These are phyloP conservation scores for Neotoma lepida DNA, from an alignment of 2,113 vertebrate genomes.

Conservation along the genomic window DNA sequence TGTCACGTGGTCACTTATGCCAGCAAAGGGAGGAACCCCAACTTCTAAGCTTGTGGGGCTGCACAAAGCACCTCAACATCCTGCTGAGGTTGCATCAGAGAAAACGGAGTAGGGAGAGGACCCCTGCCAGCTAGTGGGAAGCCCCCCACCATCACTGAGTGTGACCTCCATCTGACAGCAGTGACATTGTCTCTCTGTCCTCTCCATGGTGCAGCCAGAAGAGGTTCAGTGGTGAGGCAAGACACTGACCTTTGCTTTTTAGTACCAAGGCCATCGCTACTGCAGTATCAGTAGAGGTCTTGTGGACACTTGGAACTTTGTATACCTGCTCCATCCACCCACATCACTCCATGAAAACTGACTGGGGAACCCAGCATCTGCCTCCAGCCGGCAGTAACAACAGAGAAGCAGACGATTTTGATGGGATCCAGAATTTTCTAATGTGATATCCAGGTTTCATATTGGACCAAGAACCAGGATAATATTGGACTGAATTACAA, in stretches of 20 bases:
- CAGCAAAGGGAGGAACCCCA: not conserved
- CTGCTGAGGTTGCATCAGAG: not conserved
- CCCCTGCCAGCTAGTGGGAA: not conserved
- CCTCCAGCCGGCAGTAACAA: not conserved
- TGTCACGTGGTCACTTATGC: not conserved
- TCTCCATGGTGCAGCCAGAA: not conserved
- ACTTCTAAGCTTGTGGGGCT: not conserved
- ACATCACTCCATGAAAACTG: not conserved
- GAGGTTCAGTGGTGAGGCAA: not conserved
- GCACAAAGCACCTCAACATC: not conserved
- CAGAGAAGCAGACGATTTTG: not conserved
- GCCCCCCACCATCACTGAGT: accelerated
- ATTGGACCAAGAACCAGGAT: not conserved
- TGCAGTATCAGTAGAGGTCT: not conserved
- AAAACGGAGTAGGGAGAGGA: not conserved
- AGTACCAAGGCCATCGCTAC: not conserved
- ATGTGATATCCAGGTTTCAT: not conserved
- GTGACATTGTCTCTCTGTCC: not conserved
- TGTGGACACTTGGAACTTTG: not conserved
- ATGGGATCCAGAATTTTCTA: not conserved
- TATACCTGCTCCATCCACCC: not conserved
- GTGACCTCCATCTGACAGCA: not conserved
- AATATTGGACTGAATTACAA: not conserved
- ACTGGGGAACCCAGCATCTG: not conserved
- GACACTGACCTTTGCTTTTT: not conserved